These are phyloP conservation scores for Venusia cambrica DNA, from an alignment of 2,888 invertebrate genomes.

Conservation along the genomic window DNA sequence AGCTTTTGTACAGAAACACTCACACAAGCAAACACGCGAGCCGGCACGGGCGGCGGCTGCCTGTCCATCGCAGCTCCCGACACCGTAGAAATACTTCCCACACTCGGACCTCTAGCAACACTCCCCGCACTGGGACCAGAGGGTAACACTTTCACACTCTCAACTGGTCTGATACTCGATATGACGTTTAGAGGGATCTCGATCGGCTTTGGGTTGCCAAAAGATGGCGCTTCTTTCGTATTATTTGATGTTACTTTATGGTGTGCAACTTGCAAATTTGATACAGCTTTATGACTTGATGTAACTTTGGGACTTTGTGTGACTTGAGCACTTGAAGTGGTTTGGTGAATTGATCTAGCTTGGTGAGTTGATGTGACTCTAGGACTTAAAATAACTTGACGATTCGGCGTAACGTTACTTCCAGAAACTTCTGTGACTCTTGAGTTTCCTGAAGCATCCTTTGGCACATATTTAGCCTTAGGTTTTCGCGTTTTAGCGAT, in stretches of 20 bases:
- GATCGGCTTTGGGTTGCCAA: background rate
- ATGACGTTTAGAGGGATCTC: constrained; percentile 4
- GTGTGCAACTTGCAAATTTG: no score
- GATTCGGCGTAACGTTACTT: background rate
- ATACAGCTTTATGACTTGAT: no score
- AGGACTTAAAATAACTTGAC: no score
- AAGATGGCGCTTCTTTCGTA: background rate
- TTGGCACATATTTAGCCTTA: background rate
- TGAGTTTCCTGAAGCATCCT: background rate
- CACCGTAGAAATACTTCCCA: constrained; percentile 8
- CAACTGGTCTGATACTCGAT: constrained; percentile 9
- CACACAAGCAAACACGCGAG: constrained; percentile 38
- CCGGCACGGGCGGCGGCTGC: constrained; percentile 47
- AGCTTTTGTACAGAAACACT: constrained; percentile 20
- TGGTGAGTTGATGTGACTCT: no score
- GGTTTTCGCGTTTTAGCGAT: background rate
- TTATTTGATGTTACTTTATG: background rate
- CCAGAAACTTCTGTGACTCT: background rate
- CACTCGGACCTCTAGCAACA: constrained; percentile 5
- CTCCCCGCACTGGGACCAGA: background rate
- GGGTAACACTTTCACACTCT: no score
- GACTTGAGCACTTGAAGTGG: no score
- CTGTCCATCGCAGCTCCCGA: constrained; percentile 25
- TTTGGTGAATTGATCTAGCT: no score
- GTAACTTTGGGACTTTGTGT: no score